Evolutionary conservation across 2,888 invertebrate species (phyloP), one percentile per base, ranked within the genome.

Genomic region (Choristoneura rosaceana): DNA sequence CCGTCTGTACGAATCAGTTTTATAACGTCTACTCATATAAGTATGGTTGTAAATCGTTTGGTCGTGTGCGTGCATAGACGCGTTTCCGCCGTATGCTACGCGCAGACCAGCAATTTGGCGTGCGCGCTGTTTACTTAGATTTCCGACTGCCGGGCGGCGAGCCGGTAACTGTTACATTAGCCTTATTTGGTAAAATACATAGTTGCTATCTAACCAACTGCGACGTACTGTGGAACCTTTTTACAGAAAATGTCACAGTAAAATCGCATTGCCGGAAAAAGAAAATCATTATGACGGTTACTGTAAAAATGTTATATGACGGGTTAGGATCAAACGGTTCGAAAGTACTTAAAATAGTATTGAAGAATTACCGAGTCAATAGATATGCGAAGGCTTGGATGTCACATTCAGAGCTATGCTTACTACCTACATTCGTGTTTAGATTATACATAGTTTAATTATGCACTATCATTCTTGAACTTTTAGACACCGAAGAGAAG

Each of bases 111-210:
- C 12, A 25, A 55, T 55, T 55, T 77, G 82, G 82, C 85, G 78
- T 77, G 83, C 83, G 78, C 81, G 82, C 69, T 66, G 62, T 62
- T 65, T 70, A 70, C 65, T 71, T 74, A 43, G 41, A 74, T 77
- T 81, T 79, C 79, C 81, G 78, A 77, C 73, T 64, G 58, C 59
- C 58, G 67, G 62, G 58, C 67, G 45, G 41, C 55, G 59, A 58
- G 43, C 50, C 63, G 58, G 25, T 58, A 65, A 14, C 43, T 58
- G 45, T 45, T n/a, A 34, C 34, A 38, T 67, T 67, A 43, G 43
- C 70, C 50, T 50, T 70, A 55, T 66, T 61, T 66, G 70, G 65
- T 17, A 25, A 66, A 61, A 52, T 52, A 17, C 3, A 2, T 12
- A 25, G 7, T 38, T 38, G 7, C 38, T 38, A 38, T 38, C 38